Evolutionary conservation across 2,888 invertebrate genomes (phyloP), one percentile per base, ranked within the genome.

Genomic region (Dasypolia templi): DNA sequence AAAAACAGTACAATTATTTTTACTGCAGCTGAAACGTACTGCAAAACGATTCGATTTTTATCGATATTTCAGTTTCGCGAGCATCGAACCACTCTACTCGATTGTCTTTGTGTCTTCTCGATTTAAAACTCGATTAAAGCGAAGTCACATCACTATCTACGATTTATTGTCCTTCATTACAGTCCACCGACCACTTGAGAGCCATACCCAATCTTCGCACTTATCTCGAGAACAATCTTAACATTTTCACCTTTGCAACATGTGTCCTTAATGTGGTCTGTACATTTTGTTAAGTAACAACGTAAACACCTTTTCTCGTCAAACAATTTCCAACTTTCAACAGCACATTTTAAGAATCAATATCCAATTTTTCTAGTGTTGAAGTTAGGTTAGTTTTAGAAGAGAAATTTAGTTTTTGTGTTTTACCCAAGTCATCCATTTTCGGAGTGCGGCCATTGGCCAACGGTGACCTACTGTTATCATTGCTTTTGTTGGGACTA

Each of bases 211-310:
- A 85, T 86, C 88, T 88, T 86, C 84, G 82, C 89, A 87, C 86
- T 91, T 91, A 92, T 91, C 91, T 90, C 81, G 78, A 89, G 90
- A 91, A 91, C 91, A 92, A 93, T 92, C 93, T 91, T 88, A 85
- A 87, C 90, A 89, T 91, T 93, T 92, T 90, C 93, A 94, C 94
- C 94, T 94, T 92, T 91, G 92, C 90, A 93, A 91, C 94, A 94
- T 88, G 89, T 94, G 94, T 91, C 88, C 90, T 90, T 92, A 93
- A 94, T 93, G 92, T 88, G 86, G 81, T 86, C 77, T 77, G 83
- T 83, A 46, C 42, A 73, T 62, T 67, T 56, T 68, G 6, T 49
- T 7, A 46, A n/a, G 32, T 65, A 85, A 82, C 53, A 67, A 51
- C 74, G 22, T 44, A 84, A 77, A 64, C 46, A 56, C 35, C 49